A percentile compares a stretch with the other conserved stretches of the same genome.
These are phyloP conservation scores for Oryzias melastigma DNA, from an alignment of 2,113 vertebrate species.

Conservation along the genomic window DNA sequence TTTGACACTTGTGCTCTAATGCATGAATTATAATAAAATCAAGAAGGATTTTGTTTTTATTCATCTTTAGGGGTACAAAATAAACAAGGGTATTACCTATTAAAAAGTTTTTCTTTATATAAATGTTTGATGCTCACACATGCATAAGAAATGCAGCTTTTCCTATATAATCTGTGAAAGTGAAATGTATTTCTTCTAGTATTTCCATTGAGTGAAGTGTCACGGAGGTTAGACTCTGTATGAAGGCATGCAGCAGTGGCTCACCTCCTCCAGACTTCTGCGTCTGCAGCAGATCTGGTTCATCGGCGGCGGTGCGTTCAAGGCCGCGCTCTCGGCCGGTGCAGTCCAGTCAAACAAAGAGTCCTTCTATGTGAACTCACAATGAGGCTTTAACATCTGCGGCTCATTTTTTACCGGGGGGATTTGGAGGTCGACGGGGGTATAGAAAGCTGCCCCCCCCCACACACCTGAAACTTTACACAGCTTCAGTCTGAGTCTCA, in stretches of 20 bases:
- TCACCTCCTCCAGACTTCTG: constrained; percentile 19
- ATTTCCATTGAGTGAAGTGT: no score
- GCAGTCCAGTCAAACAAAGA: constrained; percentile 46
- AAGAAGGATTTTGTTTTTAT: no score
- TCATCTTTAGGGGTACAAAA: no score
- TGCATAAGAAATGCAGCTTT: no score
- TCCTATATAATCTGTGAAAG: no score
- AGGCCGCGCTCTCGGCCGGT: constrained; percentile 4
- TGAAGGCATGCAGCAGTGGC: not conserved
- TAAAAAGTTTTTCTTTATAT: no score
- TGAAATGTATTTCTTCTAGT: no score
- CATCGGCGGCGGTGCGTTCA: constrained; percentile 25
- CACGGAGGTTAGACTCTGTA: no score
- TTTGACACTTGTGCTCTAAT: no score
- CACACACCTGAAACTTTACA: constrained; percentile 21
- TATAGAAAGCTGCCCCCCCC: not conserved
- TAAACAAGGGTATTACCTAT: no score
- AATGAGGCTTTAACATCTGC: constrained; percentile 60
- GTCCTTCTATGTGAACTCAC: constrained; percentile 46
- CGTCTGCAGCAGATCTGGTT: constrained; percentile 18
- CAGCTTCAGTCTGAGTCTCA: constrained; percentile 29
- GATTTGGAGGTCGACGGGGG: constrained; percentile 41
- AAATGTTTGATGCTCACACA: no score
- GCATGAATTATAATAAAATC: no score
- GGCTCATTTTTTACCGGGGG: constrained; percentile 54